These are phyloP conservation scores for Lepeophtheirus nordmannii DNA, from an alignment of 2,888 invertebrate species.

Conservation along the genomic window DNA sequence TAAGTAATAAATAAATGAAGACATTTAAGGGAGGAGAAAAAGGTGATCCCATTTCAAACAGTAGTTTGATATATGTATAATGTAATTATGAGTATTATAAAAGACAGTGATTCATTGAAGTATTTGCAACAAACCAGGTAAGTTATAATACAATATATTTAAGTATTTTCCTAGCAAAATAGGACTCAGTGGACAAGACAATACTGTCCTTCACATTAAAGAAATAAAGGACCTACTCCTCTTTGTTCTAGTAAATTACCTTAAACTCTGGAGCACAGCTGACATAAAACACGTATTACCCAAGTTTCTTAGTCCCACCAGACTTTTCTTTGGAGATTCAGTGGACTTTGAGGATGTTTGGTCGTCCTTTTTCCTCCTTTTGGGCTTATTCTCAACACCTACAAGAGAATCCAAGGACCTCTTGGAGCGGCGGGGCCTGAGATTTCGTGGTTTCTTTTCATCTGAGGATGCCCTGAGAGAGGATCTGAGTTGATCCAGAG, in stretches of 20 bases:
- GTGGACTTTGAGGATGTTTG: neutral
- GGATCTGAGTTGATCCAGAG: neutral
- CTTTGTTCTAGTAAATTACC: too few relatives aligned
- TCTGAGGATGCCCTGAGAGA: slow-evolving; percentile 35
- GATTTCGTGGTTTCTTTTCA: slow-evolving; percentile 39
- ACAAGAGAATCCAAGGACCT: neutral
- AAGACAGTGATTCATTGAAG: too few relatives aligned
- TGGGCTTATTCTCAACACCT: neutral
- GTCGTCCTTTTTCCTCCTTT: neutral
- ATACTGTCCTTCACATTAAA: too few relatives aligned
- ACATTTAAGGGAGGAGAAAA: neutral
- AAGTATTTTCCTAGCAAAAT: too few relatives aligned
- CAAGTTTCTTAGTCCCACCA: slow-evolving; percentile 58
- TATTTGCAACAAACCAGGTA: too few relatives aligned
- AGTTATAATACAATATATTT: too few relatives aligned
- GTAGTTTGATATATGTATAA: too few relatives aligned
- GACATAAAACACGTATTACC: slow-evolving; percentile 78
- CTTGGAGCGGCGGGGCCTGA: slow-evolving; percentile 42
- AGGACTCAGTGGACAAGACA: too few relatives aligned
- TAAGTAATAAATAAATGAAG: slow-evolving; percentile 35
- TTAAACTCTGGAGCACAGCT: slow-evolving; percentile 60
- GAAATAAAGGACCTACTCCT: too few relatives aligned
- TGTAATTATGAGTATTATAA: too few relatives aligned
- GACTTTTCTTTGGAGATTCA: slow-evolving; percentile 37
- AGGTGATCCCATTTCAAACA: too few relatives aligned